Conservation (phyloP, 2,888 invertebrate genomes). For the Eupithecia abbreviata region DNA sequence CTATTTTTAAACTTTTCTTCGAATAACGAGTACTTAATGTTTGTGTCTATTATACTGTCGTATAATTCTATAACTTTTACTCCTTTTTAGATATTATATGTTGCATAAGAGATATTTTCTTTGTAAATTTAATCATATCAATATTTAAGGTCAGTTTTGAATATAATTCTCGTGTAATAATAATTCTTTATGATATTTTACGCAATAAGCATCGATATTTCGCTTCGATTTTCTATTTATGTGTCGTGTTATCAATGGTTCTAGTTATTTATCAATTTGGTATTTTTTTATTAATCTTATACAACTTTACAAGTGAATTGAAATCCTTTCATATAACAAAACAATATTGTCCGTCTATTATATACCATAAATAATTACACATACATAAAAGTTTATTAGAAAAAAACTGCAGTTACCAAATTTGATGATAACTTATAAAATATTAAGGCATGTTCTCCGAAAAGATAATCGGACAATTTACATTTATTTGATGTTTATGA, state of each 20-base stretch:
- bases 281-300: background rate
- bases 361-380: background rate
- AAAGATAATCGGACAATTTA: background rate
- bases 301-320: background rate
- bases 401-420: constrained; percentile 14
- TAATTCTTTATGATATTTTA: constrained; percentile 50
- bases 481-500: background rate
- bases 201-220: constrained; percentile 69
- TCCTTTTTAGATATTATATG: constrained; percentile 7
- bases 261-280: constrained; percentile 18
- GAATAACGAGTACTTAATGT: background rate
- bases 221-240: constrained; percentile 63
- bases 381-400: background rate
- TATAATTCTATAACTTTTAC: constrained; percentile 12
- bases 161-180: constrained; percentile 38
- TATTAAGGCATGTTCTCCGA: background rate
- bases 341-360: background rate
- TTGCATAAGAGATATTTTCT: constrained; percentile 45
- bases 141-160: constrained; percentile 62
- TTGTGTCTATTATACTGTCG: constrained; percentile 21
- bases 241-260: constrained; percentile 48
- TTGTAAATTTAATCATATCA: constrained; percentile 71
- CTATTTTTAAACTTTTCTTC: background rate
- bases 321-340: background rate
- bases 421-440: background rate